Percentiles rank a stretch among this genome's conserved stretches.
These are phyloP conservation scores for Crocodylus rhombifer DNA, from an alignment of 2,797 vertebrate genomes.

Conservation along the genomic window DNA sequence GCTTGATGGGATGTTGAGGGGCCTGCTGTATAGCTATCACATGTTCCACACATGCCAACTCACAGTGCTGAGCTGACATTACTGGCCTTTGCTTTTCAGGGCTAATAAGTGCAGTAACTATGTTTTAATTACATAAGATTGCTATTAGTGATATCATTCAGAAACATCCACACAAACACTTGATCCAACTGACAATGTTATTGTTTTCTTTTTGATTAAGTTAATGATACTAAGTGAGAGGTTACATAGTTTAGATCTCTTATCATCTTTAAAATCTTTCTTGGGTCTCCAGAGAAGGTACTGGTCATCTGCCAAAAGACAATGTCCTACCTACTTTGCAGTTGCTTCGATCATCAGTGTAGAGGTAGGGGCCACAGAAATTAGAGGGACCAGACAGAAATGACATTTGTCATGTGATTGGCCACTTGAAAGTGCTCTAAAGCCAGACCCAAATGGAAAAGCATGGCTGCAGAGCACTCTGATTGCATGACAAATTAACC, in stretches of 20 bases:
- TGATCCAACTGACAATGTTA: background rate
- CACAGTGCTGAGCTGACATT: background rate
- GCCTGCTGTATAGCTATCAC: background rate
- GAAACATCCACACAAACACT: background rate
- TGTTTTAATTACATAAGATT: background rate
- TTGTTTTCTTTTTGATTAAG: background rate
- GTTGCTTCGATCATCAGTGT: rapidly evolving
- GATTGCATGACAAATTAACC: too few species aligned
- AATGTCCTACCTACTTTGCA: background rate
- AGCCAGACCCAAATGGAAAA: too few species aligned
- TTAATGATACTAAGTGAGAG: background rate
- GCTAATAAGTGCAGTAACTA: background rate
- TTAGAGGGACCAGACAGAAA: too few species aligned
- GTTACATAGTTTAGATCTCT: background rate
- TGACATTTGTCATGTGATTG: too few species aligned
- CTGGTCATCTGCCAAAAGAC: background rate
- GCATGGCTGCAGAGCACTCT: too few species aligned
- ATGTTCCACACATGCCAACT: constrained; percentile 14
- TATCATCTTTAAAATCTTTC: background rate
- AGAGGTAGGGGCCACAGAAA: background rate
- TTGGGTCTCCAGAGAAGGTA: background rate
- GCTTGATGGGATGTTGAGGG: background rate
- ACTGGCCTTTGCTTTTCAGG: background rate
- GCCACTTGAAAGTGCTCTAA: too few species aligned
- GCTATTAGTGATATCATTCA: background rate